phyloP scores from a whole-genome alignment of 2,113 vertebrate genomes.

The Rallus limicola region DNA sequence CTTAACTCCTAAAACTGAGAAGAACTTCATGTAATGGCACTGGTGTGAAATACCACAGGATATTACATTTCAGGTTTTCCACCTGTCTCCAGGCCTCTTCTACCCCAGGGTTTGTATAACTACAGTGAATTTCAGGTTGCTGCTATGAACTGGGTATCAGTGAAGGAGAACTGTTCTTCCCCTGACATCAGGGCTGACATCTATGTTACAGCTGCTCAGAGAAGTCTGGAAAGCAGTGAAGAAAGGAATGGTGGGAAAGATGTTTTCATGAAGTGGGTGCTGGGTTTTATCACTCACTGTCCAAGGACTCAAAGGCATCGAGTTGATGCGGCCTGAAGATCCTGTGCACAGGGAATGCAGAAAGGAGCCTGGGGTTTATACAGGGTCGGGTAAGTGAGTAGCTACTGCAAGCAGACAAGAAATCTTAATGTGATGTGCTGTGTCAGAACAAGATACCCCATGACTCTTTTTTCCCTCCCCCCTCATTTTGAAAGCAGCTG shows the following conservation, averaged over 20 bases:
- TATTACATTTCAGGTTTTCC: background rate
- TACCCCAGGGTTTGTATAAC: background rate
- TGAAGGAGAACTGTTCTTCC: background rate
- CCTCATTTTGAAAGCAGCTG: background rate
- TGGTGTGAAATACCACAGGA: background rate
- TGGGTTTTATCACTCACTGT: background rate
- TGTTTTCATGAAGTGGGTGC: background rate
- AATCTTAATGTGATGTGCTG: background rate
- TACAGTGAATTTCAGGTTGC: background rate
- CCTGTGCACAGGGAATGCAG: background rate
- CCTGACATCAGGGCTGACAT: background rate
- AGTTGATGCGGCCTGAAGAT: background rate
- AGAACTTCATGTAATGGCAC: background rate
- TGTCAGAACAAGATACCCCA: background rate
- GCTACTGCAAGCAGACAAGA: background rate
- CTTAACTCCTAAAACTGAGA: background rate
- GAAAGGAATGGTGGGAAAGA: background rate
- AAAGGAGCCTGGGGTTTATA: background rate
- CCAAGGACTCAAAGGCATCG: background rate
- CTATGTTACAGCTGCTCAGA: background rate
- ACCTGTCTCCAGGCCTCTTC: background rate
- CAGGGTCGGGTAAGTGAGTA: background rate
- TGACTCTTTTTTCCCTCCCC: background rate
- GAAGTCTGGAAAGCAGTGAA: background rate
- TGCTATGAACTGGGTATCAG: background rate